Base-by-base conservation (phyloP, 1,140 invertebrate species). In the Stenopsyche tienmushanensis region DNA sequence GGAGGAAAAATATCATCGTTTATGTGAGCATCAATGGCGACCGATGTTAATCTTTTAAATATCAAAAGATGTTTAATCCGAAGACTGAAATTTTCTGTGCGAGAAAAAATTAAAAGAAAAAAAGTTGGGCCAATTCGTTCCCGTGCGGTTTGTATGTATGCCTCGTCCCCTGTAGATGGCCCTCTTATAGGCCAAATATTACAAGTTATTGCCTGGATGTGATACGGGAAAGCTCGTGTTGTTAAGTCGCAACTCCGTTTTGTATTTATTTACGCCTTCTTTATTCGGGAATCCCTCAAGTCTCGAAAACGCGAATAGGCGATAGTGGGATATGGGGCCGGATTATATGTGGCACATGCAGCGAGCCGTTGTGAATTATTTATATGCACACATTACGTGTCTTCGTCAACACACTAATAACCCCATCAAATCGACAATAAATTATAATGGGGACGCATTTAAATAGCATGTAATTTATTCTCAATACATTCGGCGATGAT, bases 171-270 rank as follows among this genome's bases (percentile, higher is more conserved):
- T 23, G 52, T 66, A 67, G 68, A 70, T 70, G 68, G 68, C 65
- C 68, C 64, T 64, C 68, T 70, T 70, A 66, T 64, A 70, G 65
- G 60, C 68, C 68, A 64, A 70, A 70, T 70, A 70, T 70, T 62
- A 70, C 68, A 70, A 70, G 68, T 66, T 70, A 70, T 70, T 70
- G 68, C 68, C 25, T 17, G 65, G 65, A 67, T 70, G 68, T 70
- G 68, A 63, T 62, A 54, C 62, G 18, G 53, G 53, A 23, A 47
- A 17, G 57, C 50, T 49, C 50, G 62, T 10, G 13, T 42, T 21
- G 17, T 9, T 39, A 60, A 42, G 57, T 64, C 63, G 58, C 52
- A 23, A 47, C 24, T 23, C n/a, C 44, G 21, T 60, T 45, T 20
- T 21, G 42, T 59, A 26, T 29, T 47, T 47, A 24, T 24, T 45